Conservation (phyloP, 2,113 vertebrate species). For the Collichthys lucidus region DNA sequence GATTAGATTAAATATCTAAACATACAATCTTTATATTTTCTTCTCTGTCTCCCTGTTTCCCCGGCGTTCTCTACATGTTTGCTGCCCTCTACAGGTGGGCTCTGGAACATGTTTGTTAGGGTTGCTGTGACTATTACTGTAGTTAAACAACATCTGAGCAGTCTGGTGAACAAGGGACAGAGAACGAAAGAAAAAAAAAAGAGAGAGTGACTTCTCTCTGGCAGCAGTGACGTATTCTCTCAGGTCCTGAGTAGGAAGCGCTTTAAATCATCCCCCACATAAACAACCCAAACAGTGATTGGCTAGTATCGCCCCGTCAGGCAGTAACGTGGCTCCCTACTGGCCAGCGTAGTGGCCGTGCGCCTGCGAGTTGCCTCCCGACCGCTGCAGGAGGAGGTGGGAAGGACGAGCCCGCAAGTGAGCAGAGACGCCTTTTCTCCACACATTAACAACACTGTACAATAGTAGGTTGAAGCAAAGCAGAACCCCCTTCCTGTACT, state of each 20-base stretch:
- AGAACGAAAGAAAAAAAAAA: slow-evolving; percentile 16
- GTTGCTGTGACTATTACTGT: slow-evolving; percentile 49
- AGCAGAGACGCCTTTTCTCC: slow-evolving; percentile 75
- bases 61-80: slow-evolving; percentile 34
- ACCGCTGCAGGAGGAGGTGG: slow-evolving; percentile 8
- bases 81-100: slow-evolving; percentile 66
- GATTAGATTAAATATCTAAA: slow-evolving; percentile 66
- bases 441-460: slow-evolving; percentile 74
- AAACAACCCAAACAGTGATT: slow-evolving; percentile 80
- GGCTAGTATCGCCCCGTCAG: slow-evolving; percentile 70
- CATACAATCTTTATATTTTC: slow-evolving; percentile 66
- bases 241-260: slow-evolving; percentile 80
- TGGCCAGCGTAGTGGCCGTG: slow-evolving; percentile 52
- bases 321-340: slow-evolving; percentile 70
- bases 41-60: slow-evolving; percentile 40
- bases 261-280: slow-evolving; percentile 73
- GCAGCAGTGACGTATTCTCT: slow-evolving; percentile 81
- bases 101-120: slow-evolving; percentile 46
- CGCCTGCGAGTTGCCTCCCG: slow-evolving; percentile 41
- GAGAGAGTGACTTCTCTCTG: slow-evolving; percentile 71
- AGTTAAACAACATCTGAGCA: slow-evolving; percentile 42
- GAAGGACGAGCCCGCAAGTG: slow-evolving; percentile 72
- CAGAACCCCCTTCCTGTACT: slow-evolving; percentile 83
- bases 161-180: slow-evolving; percentile 56
- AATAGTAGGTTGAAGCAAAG: slow-evolving; percentile 79